Base-by-base conservation (phyloP, 2,888 invertebrate genomes). In the Cephalotes varians region DNA sequence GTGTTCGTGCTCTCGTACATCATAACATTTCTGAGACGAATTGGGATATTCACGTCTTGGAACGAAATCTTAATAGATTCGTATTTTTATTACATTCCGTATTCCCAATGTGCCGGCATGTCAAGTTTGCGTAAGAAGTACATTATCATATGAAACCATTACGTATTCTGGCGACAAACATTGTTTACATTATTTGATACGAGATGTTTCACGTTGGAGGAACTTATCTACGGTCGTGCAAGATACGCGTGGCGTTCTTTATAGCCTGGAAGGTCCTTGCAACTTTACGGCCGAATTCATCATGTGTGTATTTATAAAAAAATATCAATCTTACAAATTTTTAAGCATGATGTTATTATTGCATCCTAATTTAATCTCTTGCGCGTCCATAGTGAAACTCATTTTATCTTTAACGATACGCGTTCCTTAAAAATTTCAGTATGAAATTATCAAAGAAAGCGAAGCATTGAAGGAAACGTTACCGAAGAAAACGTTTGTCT, bases 151-250 rank as follows among this genome's bases (percentile, higher is more conserved):
- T 54, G 37, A 49, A 64, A 56, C 31, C 51, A 28, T 40, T 69
- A 62, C 58, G 44, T 25, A 34, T 15, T n/a, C 47, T 44, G 40
- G 40, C 31, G 34, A 25, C 44, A 34, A 47, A 34, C 34, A 0
- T 12, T 69, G n/a, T 74, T 58, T 71, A 62, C 81, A 12, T 73
- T 65, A 69, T 40, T 28, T 37, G 62, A 84, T 83, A 83, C 4
- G 40, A 34, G 2, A 10, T 10, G 34, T 49, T 49, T 7, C 51
- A 76, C 0, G n/a, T 64, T 40, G 49, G 15, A 40, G 49, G 21
- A 65, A 51, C 25, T 76, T 65, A 64, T 76, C 64, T 64, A 40
- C 51, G 25, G 18, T 34, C 31, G 40, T 51, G 25, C 28, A 9
- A 65, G n/a, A 74, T 71, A 28, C 0, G n/a, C 28, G 34, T n/a